Conservation (phyloP, 2,888 invertebrate species). For the Metellina segmentata region DNA sequence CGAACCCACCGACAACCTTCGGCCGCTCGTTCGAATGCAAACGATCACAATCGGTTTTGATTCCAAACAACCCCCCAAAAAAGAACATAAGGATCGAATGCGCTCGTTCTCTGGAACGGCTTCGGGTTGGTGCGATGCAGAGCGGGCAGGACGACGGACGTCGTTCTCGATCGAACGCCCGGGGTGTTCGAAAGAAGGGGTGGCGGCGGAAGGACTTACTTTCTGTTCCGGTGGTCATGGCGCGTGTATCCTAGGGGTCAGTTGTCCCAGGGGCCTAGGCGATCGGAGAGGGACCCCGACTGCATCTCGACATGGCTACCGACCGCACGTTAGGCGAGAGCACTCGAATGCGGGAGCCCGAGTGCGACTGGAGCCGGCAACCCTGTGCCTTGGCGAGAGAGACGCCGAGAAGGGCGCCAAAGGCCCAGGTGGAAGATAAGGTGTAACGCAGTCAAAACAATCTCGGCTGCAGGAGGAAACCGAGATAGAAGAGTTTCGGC, state of each 20-base stretch:
- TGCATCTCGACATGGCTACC: constrained; percentile 14
- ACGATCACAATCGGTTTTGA: no score
- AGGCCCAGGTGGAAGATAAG: background rate
- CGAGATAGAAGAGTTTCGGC: no score
- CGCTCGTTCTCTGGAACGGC: no score
- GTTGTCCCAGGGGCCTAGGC: background rate
- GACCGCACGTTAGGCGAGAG: background rate
- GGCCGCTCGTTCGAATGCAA: no score
- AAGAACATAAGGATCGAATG: no score
- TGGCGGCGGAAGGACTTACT: constrained; percentile 17
- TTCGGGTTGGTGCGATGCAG: no score
- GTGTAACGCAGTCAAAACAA: background rate
- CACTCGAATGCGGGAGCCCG: background rate
- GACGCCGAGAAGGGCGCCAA: background rate
- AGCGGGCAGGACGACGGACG: no score
- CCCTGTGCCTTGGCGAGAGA: background rate
- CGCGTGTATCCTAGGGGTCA: constrained; percentile 18
- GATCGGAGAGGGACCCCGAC: constrained; percentile 2
- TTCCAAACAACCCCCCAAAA: no score
- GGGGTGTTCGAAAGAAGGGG: background rate
- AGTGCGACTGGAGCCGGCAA: background rate
- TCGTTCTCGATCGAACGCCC: no score
- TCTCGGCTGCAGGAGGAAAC: no score
- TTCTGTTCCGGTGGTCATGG: constrained; percentile 43
- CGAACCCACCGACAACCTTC: no score